A percentile compares a stretch with the other conserved stretches of the same genome.
phyloP scores from a whole-genome alignment of 2,797 vertebrate genomes.

The Nothura maculosa region DNA sequence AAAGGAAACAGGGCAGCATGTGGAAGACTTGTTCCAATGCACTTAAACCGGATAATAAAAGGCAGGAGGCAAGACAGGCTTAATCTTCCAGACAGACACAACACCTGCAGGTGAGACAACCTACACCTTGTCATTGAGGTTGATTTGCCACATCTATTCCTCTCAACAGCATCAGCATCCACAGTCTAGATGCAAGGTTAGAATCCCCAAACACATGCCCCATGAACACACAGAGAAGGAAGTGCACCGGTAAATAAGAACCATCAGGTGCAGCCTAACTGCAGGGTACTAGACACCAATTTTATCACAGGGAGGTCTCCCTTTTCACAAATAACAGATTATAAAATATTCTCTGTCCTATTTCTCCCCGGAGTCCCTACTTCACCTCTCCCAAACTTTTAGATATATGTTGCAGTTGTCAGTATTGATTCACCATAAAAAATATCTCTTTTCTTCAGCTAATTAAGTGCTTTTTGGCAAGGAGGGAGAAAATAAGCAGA shows the following conservation, averaged over 20 bases:
- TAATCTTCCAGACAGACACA: neutral
- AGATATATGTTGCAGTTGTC: neutral
- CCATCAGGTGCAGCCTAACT: neutral
- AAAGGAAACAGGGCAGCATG: neutral
- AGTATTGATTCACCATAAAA: neutral
- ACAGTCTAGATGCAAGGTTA: neutral
- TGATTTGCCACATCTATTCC: neutral
- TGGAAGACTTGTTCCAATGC: neutral
- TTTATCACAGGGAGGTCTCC: fast-evolving
- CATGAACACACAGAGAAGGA: neutral
- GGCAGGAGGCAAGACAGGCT: neutral
- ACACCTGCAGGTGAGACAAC: neutral
- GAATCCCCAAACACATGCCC: neutral
- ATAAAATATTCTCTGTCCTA: neutral
- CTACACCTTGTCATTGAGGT: neutral
- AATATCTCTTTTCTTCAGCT: neutral
- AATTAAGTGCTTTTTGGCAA: neutral
- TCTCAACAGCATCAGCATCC: neutral
- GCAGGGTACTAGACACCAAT: neutral
- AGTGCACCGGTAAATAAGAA: neutral
- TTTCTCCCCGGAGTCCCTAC: neutral
- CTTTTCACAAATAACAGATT: neutral
- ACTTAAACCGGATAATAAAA: neutral
- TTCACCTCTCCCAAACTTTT: neutral
- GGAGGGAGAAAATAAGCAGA: neutral